These are phyloP conservation scores for Tetraodon nigroviridis DNA, from an alignment of 2,113 vertebrate genomes.

Conservation along the genomic window DNA sequence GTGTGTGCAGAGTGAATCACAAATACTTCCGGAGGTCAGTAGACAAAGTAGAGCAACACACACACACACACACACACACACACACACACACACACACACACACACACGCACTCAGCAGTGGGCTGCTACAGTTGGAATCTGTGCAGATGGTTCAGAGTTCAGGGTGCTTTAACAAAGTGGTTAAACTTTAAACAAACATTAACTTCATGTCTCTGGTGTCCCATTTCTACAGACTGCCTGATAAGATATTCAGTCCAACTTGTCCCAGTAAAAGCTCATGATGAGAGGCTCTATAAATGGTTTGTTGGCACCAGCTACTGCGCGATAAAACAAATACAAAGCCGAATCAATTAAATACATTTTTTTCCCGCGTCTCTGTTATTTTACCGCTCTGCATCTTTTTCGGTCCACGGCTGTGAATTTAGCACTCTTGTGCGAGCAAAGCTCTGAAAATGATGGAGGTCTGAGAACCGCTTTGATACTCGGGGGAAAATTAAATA, in stretches of 20 bases:
- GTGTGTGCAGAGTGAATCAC: constrained; percentile 48
- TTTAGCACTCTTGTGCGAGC: too few species aligned
- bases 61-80: constrained; percentile 38
- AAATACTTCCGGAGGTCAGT: constrained; percentile 64
- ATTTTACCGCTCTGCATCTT: too few species aligned
- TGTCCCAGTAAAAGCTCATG: background rate
- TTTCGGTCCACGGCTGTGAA: too few species aligned
- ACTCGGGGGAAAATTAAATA: constrained; percentile 23
- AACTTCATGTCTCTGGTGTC: constrained; percentile 7
- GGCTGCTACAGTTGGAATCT: background rate
- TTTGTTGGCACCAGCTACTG: background rate
- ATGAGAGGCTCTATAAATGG: too few species aligned
- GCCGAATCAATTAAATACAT: background rate
- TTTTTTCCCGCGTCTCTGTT: too few species aligned
- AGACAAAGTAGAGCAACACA: constrained; percentile 55
- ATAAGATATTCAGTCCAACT: constrained; percentile 1
- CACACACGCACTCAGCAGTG: constrained; percentile 2
- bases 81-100: constrained; percentile 23
- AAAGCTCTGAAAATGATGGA: too few species aligned
- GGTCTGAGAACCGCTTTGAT: background rate
- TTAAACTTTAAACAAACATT: constrained; percentile 58
- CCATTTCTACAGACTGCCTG: constrained; percentile 1
- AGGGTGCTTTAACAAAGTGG: constrained; percentile 32
- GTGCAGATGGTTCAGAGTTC: constrained; percentile 51
- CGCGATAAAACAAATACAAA: background rate